Base-by-base conservation (phyloP, 2,113 vertebrate genomes). In the Oncorhynchus gorbuscha region DNA sequence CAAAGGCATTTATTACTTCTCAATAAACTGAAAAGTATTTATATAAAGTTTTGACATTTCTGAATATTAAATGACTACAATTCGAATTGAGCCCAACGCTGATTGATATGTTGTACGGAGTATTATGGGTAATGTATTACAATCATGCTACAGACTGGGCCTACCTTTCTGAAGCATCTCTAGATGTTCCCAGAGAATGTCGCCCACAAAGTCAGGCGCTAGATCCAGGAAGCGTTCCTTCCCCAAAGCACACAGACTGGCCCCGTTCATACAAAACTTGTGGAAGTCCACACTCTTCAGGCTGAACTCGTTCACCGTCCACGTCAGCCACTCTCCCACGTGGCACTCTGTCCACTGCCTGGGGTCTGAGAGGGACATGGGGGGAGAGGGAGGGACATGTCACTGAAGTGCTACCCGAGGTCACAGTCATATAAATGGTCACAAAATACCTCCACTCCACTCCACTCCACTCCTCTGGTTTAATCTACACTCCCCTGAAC, bases 91-190 rank as follows among this genome's bases (percentile, higher is more conserved):
- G 39, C 39, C 39, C 39, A 11, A 45, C 39, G 2, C 9, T 45
- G 39, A 45, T 45, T 45, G 64, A 28, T 28, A 30, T 24, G 28
- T 16, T 14, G 11, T 4, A 28, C 4, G 0, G 12, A 16, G 28
- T 12, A 18, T n/a, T 18, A 8, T 45, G 39, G 39, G 9, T 45
- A 32, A 18, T 13, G 39, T 12, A 12, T 13, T 70, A 7, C 8
- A 5, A 5, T 20, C 14, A 16, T 12, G 39, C 39, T 12, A 45
- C 9, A 45, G 39, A 2, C 39, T 45, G 39, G 39, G 39, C 9
- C 39, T 45, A 99, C 98, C 98, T 97, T 98, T 99, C 89, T 99
- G 97, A 89, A 99, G 92, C 92, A 98, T 99, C 91, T 99, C 97
- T 86, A 99, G 91, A 76, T 99, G 98, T 59, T 99, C 98, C 98